A percentile compares a stretch with the other conserved stretches of the same genome.
Evolutionary conservation across 2,888 invertebrate genomes (phyloP).

Genomic region (Acheta domesticus): DNA sequence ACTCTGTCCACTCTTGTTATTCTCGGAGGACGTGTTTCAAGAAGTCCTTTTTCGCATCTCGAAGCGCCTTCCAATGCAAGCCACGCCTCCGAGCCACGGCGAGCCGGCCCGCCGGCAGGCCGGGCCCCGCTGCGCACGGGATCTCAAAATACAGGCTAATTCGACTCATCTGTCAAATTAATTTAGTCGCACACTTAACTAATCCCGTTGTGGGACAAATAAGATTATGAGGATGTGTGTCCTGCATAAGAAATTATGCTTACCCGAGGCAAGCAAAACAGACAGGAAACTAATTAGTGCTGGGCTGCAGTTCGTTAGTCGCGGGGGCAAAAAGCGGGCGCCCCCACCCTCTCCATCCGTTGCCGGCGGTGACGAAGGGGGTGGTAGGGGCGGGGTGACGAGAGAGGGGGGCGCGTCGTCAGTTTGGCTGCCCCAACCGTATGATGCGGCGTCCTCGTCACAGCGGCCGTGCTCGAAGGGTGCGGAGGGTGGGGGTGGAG

Average conservation of each 20-base stretch:
- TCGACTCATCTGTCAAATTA: constrained; percentile 18
- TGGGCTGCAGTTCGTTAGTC: background rate
- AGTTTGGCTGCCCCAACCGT: no score
- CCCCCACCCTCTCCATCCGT: background rate
- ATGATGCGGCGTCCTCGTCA: no score
- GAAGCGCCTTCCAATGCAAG: no score
- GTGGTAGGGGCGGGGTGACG: background rate
- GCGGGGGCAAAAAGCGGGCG: background rate
- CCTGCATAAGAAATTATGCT: constrained; percentile 5
- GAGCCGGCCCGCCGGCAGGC: no score
- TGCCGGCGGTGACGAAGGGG: background rate
- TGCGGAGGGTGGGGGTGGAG: no score
- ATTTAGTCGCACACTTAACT: constrained; percentile 18
- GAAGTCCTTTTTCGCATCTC: no score
- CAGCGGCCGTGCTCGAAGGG: no score
- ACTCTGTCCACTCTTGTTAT: no score
- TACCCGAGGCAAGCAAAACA: background rate
- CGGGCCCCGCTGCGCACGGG: background rate
- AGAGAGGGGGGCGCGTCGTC: background rate
- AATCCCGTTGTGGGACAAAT: constrained; percentile 18
- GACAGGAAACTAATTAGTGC: constrained; percentile 18
- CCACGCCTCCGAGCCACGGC: no score
- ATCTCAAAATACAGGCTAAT: background rate
- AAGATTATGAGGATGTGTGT: constrained; percentile 18
- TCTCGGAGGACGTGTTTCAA: no score